Percentiles rank a stretch among this genome's conserved stretches.
These are phyloP conservation scores for Hydropotes inermis DNA, from an alignment of 2,113 vertebrate genomes.

Conservation along the genomic window DNA sequence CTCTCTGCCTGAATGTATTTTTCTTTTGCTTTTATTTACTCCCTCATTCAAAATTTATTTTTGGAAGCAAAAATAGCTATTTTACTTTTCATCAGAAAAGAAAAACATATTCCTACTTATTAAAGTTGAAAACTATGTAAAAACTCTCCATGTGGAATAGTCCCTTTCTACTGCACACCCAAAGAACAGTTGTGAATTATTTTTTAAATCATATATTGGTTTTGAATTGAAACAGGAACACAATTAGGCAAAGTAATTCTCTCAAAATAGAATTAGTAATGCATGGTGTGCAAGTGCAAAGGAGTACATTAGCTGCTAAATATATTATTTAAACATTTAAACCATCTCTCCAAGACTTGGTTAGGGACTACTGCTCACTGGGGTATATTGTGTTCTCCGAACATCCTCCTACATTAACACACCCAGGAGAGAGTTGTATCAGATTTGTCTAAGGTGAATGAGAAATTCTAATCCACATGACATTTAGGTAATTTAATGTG, in stretches of 20 bases:
- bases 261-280: not conserved
- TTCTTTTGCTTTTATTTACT: conserved; percentile 10
- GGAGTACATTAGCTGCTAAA: not conserved
- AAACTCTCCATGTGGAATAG: not conserved
- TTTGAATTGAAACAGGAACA: not conserved
- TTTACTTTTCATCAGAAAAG: not conserved
- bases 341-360: not conserved
- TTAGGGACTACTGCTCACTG: not conserved
- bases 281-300: not conserved
- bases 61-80: not conserved
- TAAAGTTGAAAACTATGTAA: not conserved
- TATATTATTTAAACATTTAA: not conserved
- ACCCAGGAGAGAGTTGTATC: not conserved
- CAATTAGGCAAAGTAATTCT: conserved; percentile 1
- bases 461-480: not conserved
- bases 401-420: not conserved
- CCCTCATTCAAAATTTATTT: not conserved
- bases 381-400: not conserved
- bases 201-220: not conserved
- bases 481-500: conserved; percentile 22
- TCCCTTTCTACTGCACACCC: not conserved
- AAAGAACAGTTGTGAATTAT: not conserved
- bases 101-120: not conserved
- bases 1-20: not conserved
- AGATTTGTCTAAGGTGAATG: not conserved